Base-by-base conservation (phyloP, 1,140 invertebrate genomes). In the Cotesia glomerata region DNA sequence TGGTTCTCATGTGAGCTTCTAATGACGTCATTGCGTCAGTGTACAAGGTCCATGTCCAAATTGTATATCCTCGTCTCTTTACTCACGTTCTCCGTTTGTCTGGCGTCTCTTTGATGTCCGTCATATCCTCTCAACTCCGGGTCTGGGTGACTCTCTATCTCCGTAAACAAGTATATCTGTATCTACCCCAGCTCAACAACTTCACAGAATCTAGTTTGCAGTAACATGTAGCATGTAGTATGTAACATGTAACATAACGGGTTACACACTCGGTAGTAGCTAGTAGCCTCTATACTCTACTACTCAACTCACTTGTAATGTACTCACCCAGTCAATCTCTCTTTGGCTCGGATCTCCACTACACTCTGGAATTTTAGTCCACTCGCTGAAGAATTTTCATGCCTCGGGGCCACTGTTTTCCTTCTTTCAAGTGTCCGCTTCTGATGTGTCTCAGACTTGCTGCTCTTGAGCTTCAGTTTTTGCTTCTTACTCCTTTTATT, bases 101-200 rank as follows among this genome's bases (percentile, higher is more conserved):
- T 82, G 78, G 74, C 77, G 78, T 81, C 80, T 81, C 80, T 81
- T 81, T 81, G 80, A 82, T 81, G 80, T 82, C 76, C 78, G 71
- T 77, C 72, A 76, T 73, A 74, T 74, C 72, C 75, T 45, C 39
- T 45, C 39, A 9, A 75, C 79, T 79, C 78, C 77, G 73, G 71
- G 74, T 76, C 74, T 76, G 77, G 75, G 69, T 68, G 16, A 18
- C 51, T 26, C 63, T 73, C 56, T 66, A 62, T 56, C 67, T 71
- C 73, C 11, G 18, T 16, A 39, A 14, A 26, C 66, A 35, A 18
- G 9, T 9, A 54, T 35, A 51, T 49, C 11, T 45, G 52, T 66
- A 72, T 16, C 39, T 36, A 64, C 9, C 26, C 34, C 11, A 62
- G 34, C 26, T 32, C 13, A 62, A 62, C 34, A 66, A 32, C 64